phyloP scores from a whole-genome alignment of 1,140 invertebrate species.

The Caenorhabditis tropicalis region DNA sequence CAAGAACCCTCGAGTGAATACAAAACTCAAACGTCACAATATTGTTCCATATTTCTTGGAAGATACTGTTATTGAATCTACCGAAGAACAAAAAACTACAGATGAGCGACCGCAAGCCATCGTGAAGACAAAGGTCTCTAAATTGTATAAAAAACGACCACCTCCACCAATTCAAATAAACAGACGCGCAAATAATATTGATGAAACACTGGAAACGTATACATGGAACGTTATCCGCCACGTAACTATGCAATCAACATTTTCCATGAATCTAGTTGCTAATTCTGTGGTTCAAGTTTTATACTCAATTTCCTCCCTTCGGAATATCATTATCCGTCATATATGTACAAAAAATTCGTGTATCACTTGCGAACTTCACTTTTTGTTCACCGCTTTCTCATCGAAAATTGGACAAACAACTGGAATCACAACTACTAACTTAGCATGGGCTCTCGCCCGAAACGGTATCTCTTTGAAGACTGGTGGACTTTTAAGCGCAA shows the following conservation, averaged over 20 bases:
- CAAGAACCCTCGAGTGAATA: neutral
- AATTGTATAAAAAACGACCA: neutral
- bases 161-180: neutral
- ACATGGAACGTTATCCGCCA: conserved; percentile 2
- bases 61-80: neutral
- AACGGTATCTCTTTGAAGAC: conserved; percentile 8
- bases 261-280: conserved; percentile 1
- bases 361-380: neutral
- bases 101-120: neutral
- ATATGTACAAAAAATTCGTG: neutral
- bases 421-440: neutral
- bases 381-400: conserved; percentile 1
- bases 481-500: neutral
- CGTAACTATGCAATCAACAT: conserved; percentile 12
- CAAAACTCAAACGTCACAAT: neutral
- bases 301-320: neutral
- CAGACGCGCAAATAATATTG: neutral
- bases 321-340: neutral
- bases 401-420: neutral
- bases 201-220: neutral
- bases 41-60: conserved; percentile 21
- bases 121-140: neutral
- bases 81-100: neutral
- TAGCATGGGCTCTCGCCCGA: neutral
- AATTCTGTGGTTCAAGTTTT: conserved; percentile 22